These are phyloP conservation scores for Drosophila nikananu DNA, from an alignment of 1,140 invertebrate species.

Conservation along the genomic window DNA sequence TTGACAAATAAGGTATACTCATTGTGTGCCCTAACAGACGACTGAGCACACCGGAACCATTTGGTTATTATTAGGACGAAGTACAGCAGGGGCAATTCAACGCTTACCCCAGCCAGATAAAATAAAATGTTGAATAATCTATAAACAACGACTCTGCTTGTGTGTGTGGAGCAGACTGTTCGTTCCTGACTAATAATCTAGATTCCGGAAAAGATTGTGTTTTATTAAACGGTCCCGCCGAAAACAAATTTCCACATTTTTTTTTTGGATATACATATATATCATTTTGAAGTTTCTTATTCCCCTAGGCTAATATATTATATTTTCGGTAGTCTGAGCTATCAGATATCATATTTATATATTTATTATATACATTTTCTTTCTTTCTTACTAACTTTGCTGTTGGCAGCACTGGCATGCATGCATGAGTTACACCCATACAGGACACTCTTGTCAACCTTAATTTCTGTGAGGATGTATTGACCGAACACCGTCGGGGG, in stretches of 20 bases:
- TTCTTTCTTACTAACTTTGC: neutral
- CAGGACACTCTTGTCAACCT: conserved; percentile 45
- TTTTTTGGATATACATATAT: neutral
- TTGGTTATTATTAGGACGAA: conserved; percentile 36
- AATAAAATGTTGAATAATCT: conserved; percentile 33
- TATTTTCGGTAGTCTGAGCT: neutral
- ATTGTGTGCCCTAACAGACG: conserved; percentile 7
- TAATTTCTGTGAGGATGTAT: conserved; percentile 55
- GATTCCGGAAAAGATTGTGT: neutral
- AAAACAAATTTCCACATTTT: neutral
- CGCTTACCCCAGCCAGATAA: conserved; percentile 13
- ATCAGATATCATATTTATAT: neutral
- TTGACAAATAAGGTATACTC: conserved; percentile 35
- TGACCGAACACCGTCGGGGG: conserved; percentile 62
- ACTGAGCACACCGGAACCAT: conserved; percentile 21
- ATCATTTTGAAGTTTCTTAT: neutral
- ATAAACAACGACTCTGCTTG: conserved; percentile 29
- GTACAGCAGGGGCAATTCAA: conserved; percentile 4
- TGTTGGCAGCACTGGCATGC: neutral
- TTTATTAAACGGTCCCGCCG: neutral
- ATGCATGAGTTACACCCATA: conserved; percentile 18
- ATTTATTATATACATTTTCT: neutral
- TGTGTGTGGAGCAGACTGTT: too few relatives aligned
- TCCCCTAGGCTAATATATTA: neutral
- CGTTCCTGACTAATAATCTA: neutral